Percentiles rank a stretch among this genome's conserved stretches.
These are phyloP conservation scores for Characodon lateralis DNA, from an alignment of 2,797 vertebrate genomes.

Conservation along the genomic window DNA sequence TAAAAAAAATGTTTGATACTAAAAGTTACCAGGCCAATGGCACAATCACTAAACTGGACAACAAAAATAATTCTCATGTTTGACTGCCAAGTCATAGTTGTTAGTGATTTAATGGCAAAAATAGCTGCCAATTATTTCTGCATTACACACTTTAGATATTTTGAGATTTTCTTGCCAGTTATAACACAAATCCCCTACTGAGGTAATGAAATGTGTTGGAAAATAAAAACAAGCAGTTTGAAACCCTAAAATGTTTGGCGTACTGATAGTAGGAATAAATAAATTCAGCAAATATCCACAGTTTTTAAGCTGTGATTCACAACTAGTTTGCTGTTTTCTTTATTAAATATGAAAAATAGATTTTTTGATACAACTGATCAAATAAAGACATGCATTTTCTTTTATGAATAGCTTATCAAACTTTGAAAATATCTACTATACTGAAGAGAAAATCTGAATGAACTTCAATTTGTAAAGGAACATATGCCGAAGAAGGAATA, in stretches of 20 bases:
- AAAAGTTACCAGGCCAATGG: not conserved
- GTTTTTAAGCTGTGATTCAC: too few relatives aligned
- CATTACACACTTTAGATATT: not conserved
- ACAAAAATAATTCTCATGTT: not conserved
- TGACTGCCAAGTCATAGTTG: not conserved
- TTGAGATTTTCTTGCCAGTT: not conserved
- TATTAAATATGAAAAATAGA: too few relatives aligned
- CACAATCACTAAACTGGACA: not conserved
- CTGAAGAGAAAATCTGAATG: too few relatives aligned
- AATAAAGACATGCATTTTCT: not conserved
- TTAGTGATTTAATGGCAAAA: not conserved
- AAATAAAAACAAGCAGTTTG: not conserved
- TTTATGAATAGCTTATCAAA: not conserved
- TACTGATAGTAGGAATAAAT: not conserved
- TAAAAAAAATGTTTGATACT: not conserved
- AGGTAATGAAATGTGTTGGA: not conserved
- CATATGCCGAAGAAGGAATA: too few relatives aligned
- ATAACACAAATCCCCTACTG: not conserved
- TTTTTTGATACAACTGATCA: not conserved
- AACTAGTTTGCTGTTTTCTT: too few relatives aligned
- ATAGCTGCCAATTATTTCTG: not conserved
- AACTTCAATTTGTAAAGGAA: too few relatives aligned
- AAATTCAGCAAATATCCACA: not conserved
- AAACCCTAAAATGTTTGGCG: not conserved
- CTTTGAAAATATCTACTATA: too few relatives aligned